A percentile compares a stretch with the other conserved stretches of the same genome.
These are phyloP conservation scores for Actinia equina DNA, from an alignment of 64 coral and sea anemone species.

Conservation along the genomic window DNA sequence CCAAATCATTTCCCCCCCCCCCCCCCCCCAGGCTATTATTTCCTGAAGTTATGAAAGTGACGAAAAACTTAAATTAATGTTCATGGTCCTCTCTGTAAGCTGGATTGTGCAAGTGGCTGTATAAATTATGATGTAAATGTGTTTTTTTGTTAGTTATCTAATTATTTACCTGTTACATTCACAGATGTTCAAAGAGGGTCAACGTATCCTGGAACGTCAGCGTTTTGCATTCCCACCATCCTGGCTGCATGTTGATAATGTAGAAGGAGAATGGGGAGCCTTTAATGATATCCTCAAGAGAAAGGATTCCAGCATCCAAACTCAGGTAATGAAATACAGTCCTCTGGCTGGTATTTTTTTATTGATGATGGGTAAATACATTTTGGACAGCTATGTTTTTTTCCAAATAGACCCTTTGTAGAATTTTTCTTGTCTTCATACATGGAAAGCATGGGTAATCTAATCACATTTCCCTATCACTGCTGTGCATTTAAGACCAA, in stretches of 20 bases:
- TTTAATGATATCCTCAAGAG: conserved; percentile 99
- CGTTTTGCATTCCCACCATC: conserved; percentile 93
- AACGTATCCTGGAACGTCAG: conserved; percentile 93
- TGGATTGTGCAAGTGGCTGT: no score
- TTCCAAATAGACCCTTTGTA: no score
- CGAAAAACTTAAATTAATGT: no score
- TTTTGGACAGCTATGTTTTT: no score
- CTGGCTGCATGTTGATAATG: conserved; percentile 95
- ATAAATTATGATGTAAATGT: not conserved
- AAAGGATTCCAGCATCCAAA: conserved; percentile 94
- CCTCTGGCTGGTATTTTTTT: not conserved
- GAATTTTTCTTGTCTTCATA: no score
- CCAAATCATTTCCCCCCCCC: no score
- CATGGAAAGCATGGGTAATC: no score
- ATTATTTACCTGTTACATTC: not conserved
- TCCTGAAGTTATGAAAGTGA: no score
- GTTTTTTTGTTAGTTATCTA: not conserved
- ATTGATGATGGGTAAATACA: not conserved
- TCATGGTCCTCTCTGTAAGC: no score
- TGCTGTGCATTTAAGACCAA: no score
- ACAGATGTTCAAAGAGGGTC: conserved; percentile 95
- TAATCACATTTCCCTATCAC: no score
- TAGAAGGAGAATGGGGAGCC: conserved; percentile 98
- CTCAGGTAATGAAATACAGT: conserved; percentile 51
- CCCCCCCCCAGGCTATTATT: no score